These are phyloP conservation scores for Vidua macroura DNA, from an alignment of 2,113 vertebrate genomes.

Conservation along the genomic window DNA sequence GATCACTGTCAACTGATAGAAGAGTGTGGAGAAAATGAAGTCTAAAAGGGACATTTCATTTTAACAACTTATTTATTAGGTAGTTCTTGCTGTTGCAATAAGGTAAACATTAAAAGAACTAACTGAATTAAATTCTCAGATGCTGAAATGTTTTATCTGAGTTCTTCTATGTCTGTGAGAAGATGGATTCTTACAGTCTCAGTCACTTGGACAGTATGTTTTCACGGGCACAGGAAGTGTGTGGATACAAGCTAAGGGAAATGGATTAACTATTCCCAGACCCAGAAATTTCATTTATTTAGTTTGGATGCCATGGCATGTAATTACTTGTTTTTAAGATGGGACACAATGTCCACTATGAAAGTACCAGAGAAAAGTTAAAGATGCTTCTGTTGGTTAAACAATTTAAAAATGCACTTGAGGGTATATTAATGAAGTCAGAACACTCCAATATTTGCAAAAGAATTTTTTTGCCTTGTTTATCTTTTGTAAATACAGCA, in stretches of 20 bases:
- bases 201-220: neutral
- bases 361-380: neutral
- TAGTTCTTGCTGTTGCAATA: neutral
- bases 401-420: neutral
- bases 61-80: neutral
- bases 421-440: neutral
- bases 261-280: neutral
- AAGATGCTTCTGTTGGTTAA: neutral
- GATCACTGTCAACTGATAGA: neutral
- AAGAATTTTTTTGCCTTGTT: neutral
- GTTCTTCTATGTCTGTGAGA: neutral
- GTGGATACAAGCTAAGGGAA: neutral
- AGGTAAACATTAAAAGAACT: neutral
- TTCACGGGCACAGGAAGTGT: neutral
- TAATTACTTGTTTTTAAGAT: neutral
- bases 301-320: neutral
- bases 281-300: constrained; percentile 5
- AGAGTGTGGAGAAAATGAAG: neutral
- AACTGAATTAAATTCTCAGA: neutral
- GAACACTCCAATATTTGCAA: neutral
- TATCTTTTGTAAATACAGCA: neutral
- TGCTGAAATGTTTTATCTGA: neutral
- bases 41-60: neutral
- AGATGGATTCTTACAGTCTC: neutral
- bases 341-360: neutral